Base-by-base conservation (phyloP, 2,888 invertebrate genomes). In the Polydrusus tereticollis region DNA sequence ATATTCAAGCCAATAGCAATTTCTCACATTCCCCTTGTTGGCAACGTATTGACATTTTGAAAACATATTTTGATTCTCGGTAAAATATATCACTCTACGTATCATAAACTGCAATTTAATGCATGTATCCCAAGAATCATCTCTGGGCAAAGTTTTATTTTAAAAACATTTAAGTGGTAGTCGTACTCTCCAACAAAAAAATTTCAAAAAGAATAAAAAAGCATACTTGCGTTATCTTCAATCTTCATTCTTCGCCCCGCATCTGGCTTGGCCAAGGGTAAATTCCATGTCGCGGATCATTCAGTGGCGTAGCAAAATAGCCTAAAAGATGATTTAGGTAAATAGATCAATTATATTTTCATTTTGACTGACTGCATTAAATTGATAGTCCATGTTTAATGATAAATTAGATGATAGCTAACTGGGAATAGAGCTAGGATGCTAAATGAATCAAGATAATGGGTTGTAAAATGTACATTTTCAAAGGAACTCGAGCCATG, bases 181-280 rank as follows among this genome's bases (percentile, higher is more conserved):
- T 60, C 69, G 62, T 63, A 57, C 50, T 58, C 45, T 64, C 69
- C 58, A 50, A 64, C 38, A 64, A 65, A 71, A n/a, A 71, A 66
- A 71, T 70, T 18, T 45, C 43, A 64, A 70, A 64, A 64, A 12
- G 47, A 60, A 71, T 60, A 71, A 66, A 66, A 58, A 65, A 60
- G 36, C 67, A 57, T 57, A 67, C 72, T 67, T 58, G 67, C 64
- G 67, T 74, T 68, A 71, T 74, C 74, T 74, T 64, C 64, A 66
- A 74, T 74, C 74, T 74, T 68, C 65, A 73, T 73, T 73, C 73
- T 73, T 73, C 63, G 74, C 71, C 70, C 74, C 71, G 71, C 70
- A 74, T 74, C 74, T 74, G 74, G 74, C 74, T 57, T 60, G 74
- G 68, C 67, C 74, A 74, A 74, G 74, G 74, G 74, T 74, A 74